Percentiles rank a stretch among this genome's conserved stretches.
Evolutionary conservation across 2,888 invertebrate genomes (phyloP).

Genomic region (Meiosimyza platycephala): DNA sequence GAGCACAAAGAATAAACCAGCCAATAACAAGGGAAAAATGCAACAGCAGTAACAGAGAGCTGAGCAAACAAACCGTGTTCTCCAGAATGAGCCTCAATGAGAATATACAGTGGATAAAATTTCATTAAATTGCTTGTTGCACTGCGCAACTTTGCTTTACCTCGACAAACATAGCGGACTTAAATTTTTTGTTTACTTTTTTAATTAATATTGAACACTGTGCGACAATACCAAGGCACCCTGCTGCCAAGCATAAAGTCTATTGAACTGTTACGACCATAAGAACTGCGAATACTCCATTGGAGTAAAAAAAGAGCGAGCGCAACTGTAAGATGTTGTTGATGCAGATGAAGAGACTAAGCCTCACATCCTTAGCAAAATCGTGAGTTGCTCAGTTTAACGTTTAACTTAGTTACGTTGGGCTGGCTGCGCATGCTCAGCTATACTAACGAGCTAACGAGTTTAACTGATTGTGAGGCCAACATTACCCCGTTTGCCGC

Average conservation of each 20-base stretch:
- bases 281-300: neutral
- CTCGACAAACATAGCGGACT: no score
- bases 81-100: no score
- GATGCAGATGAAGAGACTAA: neutral
- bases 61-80: slow-evolving; percentile 26
- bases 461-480: neutral
- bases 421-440: slow-evolving; percentile 37
- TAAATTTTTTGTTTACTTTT: no score
- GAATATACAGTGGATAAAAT: no score
- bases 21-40: slow-evolving; percentile 10
- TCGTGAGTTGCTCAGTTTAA: neutral
- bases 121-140: no score
- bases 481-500: neutral
- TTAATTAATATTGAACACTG: no score
- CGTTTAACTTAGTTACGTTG: slow-evolving; percentile 8
- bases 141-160: no score
- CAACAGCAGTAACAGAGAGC: slow-evolving; percentile 17
- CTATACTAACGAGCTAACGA: slow-evolving; percentile 32
- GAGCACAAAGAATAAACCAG: neutral
- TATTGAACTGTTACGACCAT: no score
- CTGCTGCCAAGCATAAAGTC: slow-evolving; percentile 8
- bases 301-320: slow-evolving; percentile 7
- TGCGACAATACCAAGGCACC: slow-evolving; percentile 5
- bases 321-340: neutral
- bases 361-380: neutral